phyloP scores from a whole-genome alignment of 2,888 invertebrate species.

The Chalcis sispes region DNA sequence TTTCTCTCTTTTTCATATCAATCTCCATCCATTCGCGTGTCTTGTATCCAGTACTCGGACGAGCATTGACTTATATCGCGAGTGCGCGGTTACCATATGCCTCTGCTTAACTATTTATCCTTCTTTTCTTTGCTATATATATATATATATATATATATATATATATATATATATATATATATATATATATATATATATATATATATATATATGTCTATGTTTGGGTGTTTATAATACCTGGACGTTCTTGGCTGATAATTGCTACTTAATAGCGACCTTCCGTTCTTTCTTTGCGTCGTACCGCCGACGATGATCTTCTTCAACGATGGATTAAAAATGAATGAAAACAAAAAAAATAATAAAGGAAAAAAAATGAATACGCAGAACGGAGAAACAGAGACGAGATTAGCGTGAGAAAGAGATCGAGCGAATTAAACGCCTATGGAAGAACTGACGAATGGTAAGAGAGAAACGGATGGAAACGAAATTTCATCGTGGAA shows the following conservation, averaged over 20 bases:
- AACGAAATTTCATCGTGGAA: too few relatives aligned
- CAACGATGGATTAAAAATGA: background rate
- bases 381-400: background rate
- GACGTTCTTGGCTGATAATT: slow-evolving; percentile 64
- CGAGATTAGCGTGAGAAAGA: background rate
- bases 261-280: slow-evolving; percentile 62
- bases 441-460: background rate
- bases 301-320: background rate
- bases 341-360: too few relatives aligned
- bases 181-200: too few relatives aligned
- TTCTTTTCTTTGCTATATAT: background rate
- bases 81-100: slow-evolving; percentile 63
- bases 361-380: background rate
- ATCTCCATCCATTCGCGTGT: slow-evolving; percentile 6
- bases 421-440: background rate
- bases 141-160: too few relatives aligned
- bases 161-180: too few relatives aligned
- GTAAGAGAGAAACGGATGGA: background rate
- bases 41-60: too few relatives aligned
- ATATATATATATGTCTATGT: too few relatives aligned
- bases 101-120: too few relatives aligned
- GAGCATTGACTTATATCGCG: too few relatives aligned
- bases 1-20: background rate
- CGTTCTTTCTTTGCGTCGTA: slow-evolving; percentile 12
- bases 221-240: slow-evolving; percentile 48